Conservation (phyloP, 2,797 vertebrate species). For the Neosilurus hyrtlii region DNA sequence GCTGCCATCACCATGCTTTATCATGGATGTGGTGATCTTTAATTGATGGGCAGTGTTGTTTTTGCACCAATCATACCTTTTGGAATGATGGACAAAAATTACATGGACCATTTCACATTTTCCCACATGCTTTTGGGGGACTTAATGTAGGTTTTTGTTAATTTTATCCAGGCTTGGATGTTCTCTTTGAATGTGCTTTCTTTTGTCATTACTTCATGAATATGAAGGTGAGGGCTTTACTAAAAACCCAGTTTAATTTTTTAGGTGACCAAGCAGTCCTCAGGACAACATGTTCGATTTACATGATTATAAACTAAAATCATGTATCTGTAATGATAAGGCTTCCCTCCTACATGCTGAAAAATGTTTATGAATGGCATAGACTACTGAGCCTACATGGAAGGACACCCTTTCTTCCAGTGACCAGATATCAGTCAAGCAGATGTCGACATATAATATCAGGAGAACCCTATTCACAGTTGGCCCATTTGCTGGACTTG, state of each 20-base stretch:
- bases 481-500: background rate
- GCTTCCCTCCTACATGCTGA: background rate
- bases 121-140: no score
- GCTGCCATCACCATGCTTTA: no score
- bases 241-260: background rate
- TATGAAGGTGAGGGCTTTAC: background rate
- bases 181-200: no score
- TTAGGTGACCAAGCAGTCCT: background rate
- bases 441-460: background rate
- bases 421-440: slow-evolving; percentile 3
- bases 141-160: no score
- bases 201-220: background rate
- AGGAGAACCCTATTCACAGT: background rate
- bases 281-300: background rate
- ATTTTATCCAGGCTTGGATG: no score
- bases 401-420: background rate
- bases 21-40: no score
- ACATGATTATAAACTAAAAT: background rate
- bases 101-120: no score
- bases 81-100: no score
- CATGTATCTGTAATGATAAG: background rate
- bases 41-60: no score
- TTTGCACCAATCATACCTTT: no score
- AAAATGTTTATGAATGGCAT: background rate
- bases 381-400: background rate